Evolutionary conservation across 2,888 invertebrate genomes (phyloP).

Genomic region (Cinara cedri): DNA sequence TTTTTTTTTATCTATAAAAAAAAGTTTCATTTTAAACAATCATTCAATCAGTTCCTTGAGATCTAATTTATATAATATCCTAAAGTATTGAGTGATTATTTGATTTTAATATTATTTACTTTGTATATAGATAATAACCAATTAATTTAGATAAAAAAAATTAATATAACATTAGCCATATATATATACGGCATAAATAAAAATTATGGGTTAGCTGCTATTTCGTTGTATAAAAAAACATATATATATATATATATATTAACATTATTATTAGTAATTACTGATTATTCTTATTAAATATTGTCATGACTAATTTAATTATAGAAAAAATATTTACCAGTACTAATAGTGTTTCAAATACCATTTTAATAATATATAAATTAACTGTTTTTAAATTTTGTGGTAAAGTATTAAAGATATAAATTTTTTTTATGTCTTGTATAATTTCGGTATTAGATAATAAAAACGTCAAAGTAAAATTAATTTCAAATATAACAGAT

Average conservation of each 20-base stretch:
- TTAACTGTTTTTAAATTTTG: neutral
- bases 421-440: neutral
- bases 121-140: slow-evolving; percentile 51
- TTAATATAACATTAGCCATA: slow-evolving; percentile 27
- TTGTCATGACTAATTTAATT: slow-evolving; percentile 46
- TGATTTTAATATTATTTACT: slow-evolving; percentile 45
- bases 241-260: slow-evolving; percentile 38
- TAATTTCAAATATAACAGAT: slow-evolving; percentile 25
- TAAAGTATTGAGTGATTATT: slow-evolving; percentile 30
- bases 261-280: slow-evolving; percentile 42
- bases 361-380: slow-evolving; percentile 8
- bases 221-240: slow-evolving; percentile 37
- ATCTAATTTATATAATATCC: slow-evolving; percentile 45
- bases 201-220: slow-evolving; percentile 10
- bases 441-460: neutral
- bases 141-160: slow-evolving; percentile 50
- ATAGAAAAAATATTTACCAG: slow-evolving; percentile 30
- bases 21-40: slow-evolving; percentile 29
- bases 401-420: slow-evolving; percentile 17
- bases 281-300: slow-evolving; percentile 36
- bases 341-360: slow-evolving; percentile 33
- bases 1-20: slow-evolving; percentile 36
- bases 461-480: neutral
- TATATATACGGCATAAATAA: slow-evolving; percentile 34
- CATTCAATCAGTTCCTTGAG: slow-evolving; percentile 36